Conservation (phyloP, 2,113 vertebrate genomes). For the Megaceryle maxima region DNA sequence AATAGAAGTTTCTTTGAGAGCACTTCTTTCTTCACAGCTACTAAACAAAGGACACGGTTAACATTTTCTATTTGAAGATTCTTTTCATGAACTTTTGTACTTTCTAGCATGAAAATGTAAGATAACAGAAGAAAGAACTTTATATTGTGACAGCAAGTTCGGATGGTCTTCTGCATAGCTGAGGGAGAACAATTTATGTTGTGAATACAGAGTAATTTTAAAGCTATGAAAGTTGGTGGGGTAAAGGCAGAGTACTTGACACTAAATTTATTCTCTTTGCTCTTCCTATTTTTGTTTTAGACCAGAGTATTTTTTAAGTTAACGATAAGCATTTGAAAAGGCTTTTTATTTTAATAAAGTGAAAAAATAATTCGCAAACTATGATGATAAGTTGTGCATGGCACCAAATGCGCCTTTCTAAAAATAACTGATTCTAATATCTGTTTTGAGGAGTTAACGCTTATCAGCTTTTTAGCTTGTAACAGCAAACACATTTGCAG, state of each 20-base stretch:
- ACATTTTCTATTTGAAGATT: not conserved
- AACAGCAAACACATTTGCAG: not conserved
- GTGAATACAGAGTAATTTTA: not conserved
- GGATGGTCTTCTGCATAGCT: not conserved
- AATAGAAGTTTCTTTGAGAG: not conserved
- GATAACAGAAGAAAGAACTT: not conserved
- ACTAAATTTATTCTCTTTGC: not conserved
- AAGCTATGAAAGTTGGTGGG: not conserved
- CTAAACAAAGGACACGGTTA: not conserved
- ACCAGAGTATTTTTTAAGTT: not conserved
- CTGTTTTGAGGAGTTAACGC: not conserved
- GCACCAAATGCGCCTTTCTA: not conserved
- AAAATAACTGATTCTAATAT: not conserved
- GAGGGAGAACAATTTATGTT: not conserved
- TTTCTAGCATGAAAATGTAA: not conserved
- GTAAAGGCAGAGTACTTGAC: not conserved
- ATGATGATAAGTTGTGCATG: not conserved
- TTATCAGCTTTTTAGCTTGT: not conserved
- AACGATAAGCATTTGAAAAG: not conserved
- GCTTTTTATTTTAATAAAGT: not conserved
- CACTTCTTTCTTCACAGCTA: too few relatives aligned
- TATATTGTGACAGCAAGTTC: not conserved
- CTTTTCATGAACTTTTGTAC: not conserved
- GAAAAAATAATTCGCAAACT: not conserved
- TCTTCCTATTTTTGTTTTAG: not conserved